Percentiles rank a stretch among this genome's conserved stretches.
Evolutionary conservation across 2,113 vertebrate species (phyloP).

Genomic region (Aplodontia rufa): DNA sequence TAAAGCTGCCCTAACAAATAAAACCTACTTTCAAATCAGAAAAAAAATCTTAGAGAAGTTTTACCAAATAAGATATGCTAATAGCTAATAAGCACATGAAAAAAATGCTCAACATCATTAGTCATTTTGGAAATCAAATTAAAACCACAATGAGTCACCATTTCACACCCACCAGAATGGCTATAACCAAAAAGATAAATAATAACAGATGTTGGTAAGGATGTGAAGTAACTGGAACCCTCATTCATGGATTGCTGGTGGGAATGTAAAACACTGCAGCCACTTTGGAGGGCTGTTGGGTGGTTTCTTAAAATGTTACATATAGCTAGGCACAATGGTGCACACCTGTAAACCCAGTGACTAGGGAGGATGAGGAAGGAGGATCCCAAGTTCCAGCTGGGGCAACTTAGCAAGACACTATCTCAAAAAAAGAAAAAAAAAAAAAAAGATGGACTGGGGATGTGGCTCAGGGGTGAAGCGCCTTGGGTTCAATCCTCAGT

Average conservation of each 20-base stretch:
- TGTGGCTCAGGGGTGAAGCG: too few relatives aligned
- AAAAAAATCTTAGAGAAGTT: neutral
- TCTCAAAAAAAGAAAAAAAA: too few relatives aligned
- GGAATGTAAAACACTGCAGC: neutral
- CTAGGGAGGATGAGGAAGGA: too few relatives aligned
- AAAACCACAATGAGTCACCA: neutral
- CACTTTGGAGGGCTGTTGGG: neutral
- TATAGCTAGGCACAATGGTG: too few relatives aligned
- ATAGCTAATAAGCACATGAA: neutral
- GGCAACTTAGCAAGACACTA: too few relatives aligned
- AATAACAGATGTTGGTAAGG: neutral
- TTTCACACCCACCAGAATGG: neutral
- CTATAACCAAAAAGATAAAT: neutral
- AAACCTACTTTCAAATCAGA: neutral
- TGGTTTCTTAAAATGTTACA: neutral
- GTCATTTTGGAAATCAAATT: neutral
- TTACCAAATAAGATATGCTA: neutral
- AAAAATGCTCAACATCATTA: conserved; percentile 12
- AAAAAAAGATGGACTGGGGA: too few relatives aligned
- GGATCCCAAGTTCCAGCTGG: too few relatives aligned
- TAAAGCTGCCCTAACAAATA: neutral
- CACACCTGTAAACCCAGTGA: too few relatives aligned
- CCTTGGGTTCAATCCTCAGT: too few relatives aligned
- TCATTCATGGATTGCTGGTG: neutral
- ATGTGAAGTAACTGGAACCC: neutral